Evolutionary conservation across 2,888 invertebrate species (phyloP), one percentile per base, ranked within the genome.

Genomic region (Clanis bilineata): DNA sequence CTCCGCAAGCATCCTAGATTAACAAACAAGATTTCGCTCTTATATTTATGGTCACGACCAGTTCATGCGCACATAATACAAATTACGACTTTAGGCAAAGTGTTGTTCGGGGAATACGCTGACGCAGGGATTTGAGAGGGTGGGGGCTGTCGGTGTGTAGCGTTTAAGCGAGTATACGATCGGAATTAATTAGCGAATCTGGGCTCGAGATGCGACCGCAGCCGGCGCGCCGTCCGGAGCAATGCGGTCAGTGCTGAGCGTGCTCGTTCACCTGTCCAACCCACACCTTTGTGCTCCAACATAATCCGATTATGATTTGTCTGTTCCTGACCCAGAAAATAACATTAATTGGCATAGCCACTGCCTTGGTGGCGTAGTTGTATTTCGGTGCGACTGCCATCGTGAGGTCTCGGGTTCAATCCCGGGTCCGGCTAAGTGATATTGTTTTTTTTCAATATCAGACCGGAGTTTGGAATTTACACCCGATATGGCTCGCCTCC

Each of bases 131-230:
- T 63, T 64, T 60, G 68, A 67, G 66, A 72, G 66, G 70, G 67
- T n/a, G n/a, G n/a, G n/a, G n/a, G n/a, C n/a, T n/a, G n/a, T n/a
- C 63, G 54, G 66, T 68, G 64, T 66, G 67, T 72, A 67, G 63
- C 64, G 69, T 72, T 70, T 69, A 74, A 73, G 71, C 69, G 70
- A 68, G 72, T 72, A 71, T 71, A 76, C 73, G 75, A 78, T 79
- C 68, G 71, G 80, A 86, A 83, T 86, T 86, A 85, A 86, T 86
- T 85, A 85, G 82, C 76, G 72, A 83, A 83, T 82, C 82, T 77
- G 76, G 71, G 73, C 71, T 74, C 73, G 74, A 76, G 70, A 73
- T 68, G 71, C 70, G 77, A 82, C 85, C 83, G 69, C 85, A 82
- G 74, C 64, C 70, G 69, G 60, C 41, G 36, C 36, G 36, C 64